Evolutionary conservation across 2,797 vertebrate species (phyloP).

Genomic region (Esox masquinongy): DNA sequence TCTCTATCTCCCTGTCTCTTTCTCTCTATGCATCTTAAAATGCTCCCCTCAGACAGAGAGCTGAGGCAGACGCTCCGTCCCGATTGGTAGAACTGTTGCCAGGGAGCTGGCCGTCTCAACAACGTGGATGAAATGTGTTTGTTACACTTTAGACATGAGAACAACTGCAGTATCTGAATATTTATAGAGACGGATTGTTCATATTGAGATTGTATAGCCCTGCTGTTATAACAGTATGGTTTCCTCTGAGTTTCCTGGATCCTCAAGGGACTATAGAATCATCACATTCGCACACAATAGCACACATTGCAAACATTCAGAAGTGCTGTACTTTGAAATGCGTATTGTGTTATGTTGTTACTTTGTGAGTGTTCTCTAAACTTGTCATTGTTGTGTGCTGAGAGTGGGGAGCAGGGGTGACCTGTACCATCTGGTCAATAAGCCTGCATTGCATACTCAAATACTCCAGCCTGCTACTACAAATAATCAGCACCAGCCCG

Average conservation of each 20-base stretch:
- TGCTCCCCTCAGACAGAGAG: not conserved
- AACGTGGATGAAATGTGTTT: constrained; percentile 12
- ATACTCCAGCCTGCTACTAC: constrained; percentile 1
- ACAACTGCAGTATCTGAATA: constrained; percentile 19
- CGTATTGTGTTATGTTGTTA: not conserved
- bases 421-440: constrained; percentile 4
- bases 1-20: constrained; percentile 26
- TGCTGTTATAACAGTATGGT: not conserved
- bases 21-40: constrained; percentile 7
- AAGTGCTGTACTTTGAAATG: not conserved
- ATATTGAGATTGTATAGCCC: not conserved
- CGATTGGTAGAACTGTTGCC: constrained; percentile 9
- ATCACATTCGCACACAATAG: not conserved
- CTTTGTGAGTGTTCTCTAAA: not conserved
- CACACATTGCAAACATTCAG: not conserved
- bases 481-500: not conserved
- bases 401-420: not conserved
- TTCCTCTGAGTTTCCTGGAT: not conserved
- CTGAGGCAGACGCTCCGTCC: not conserved
- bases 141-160: constrained; percentile 13
- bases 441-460: constrained; percentile 6
- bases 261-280: not conserved
- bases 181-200: constrained; percentile 8
- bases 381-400: not conserved
- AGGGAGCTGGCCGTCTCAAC: constrained; percentile 3